Percentiles rank a stretch among this genome's conserved stretches.
These are phyloP conservation scores for Autographa pulchrina DNA, from an alignment of 2,888 invertebrate species.

Conservation along the genomic window DNA sequence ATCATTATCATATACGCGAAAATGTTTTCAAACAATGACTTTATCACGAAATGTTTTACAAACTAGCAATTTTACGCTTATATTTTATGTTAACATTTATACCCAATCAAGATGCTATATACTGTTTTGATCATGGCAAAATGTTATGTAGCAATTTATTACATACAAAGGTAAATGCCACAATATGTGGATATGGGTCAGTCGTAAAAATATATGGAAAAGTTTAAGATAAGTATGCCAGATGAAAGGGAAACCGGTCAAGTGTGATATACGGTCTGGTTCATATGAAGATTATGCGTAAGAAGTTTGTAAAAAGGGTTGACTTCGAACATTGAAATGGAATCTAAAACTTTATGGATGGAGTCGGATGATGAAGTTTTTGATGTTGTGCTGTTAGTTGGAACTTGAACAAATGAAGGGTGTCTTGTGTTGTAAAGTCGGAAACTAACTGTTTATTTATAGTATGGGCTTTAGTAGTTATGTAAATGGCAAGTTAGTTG, in stretches of 20 bases:
- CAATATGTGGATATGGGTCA: conserved; percentile 54
- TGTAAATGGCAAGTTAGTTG: too few species aligned
- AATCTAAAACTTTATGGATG: conserved; percentile 12
- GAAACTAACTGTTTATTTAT: too few species aligned
- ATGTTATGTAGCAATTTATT: conserved; percentile 26
- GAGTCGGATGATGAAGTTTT: not conserved
- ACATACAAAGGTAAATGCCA: conserved; percentile 40
- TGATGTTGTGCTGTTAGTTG: not conserved
- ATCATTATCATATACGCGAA: too few species aligned
- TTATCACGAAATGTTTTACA: not conserved
- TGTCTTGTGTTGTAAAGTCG: not conserved
- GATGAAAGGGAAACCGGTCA: conserved; percentile 62
- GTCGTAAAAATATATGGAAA: conserved; percentile 55
- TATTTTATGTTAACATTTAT: not conserved
- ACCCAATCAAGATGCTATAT: not conserved
- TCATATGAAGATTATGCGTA: conserved; percentile 47
- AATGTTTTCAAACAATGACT: not conserved
- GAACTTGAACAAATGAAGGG: not conserved
- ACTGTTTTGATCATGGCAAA: conserved; percentile 19
- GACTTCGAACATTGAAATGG: conserved; percentile 14
- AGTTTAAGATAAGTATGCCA: conserved; percentile 46
- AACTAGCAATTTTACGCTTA: not conserved
- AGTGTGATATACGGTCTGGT: conserved; percentile 52
- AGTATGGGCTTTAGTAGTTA: too few species aligned
- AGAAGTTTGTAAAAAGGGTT: conserved; percentile 46